Evolutionary conservation across 2,888 invertebrate genomes (phyloP).

Genomic region (Netelia melanura): DNA sequence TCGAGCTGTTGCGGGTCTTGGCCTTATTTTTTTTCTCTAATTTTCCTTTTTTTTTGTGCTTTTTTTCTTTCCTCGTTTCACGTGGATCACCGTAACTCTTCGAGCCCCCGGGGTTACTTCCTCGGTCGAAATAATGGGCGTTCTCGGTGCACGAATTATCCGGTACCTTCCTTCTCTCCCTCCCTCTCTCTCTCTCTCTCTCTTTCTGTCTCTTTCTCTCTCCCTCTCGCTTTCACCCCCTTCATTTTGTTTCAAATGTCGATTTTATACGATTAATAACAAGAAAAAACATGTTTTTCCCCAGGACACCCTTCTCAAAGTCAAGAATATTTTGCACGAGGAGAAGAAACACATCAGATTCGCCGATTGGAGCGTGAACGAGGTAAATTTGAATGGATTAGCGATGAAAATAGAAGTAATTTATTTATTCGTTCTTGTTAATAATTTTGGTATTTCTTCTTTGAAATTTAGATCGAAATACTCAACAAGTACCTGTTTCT

Average conservation of each 20-base stretch:
- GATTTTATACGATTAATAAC: conserved; percentile 34
- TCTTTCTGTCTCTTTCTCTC: neutral
- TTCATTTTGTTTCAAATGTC: conserved; percentile 37
- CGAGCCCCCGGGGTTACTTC: conserved; percentile 27
- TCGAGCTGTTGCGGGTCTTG: conserved; percentile 67
- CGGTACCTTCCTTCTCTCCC: neutral
- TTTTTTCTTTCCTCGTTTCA: conserved; percentile 56
- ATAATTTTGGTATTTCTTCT: neutral
- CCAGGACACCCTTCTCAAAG: conserved; percentile 94
- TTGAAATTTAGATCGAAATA: conserved; percentile 92
- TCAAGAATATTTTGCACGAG: conserved; percentile 93
- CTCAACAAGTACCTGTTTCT: conserved; percentile 98
- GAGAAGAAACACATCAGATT: conserved; percentile 97
- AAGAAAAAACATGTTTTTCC: conserved; percentile 62
- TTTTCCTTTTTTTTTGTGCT: conserved; percentile 36
- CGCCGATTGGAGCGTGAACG: conserved; percentile 96
- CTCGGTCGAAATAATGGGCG: conserved; percentile 59
- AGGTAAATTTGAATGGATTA: conserved; percentile 88
- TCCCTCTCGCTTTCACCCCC: neutral
- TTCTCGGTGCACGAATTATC: conserved; percentile 57
- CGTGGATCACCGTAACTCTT: conserved; percentile 53
- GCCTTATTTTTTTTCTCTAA: conserved; percentile 41
- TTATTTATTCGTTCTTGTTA: neutral
- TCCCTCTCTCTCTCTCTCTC: neutral
- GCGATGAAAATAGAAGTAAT: neutral